Evolutionary conservation across 2,797 vertebrate genomes (phyloP).

Genomic region (Macropodus opercularis): DNA sequence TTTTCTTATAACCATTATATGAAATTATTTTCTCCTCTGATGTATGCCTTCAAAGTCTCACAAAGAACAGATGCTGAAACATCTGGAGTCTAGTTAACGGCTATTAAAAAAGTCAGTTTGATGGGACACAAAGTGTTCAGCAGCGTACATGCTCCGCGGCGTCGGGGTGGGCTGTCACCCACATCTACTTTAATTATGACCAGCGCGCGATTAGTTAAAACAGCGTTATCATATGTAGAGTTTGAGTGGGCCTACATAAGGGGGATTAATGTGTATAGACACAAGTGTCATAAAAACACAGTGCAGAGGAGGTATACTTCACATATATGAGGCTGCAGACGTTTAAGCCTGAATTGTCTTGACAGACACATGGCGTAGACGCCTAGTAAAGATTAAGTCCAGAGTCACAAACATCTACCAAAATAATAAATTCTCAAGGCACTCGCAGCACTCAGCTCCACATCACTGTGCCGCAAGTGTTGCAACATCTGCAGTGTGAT

Average conservation of each 20-base stretch:
- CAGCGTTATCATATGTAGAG: constrained; percentile 30
- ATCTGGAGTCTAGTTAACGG: constrained; percentile 80
- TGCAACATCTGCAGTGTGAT: constrained; percentile 64
- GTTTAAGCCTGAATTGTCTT: constrained; percentile 52
- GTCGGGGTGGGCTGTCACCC: constrained; percentile 69
- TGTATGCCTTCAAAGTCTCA: constrained; percentile 79
- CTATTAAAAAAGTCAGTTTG: constrained; percentile 79
- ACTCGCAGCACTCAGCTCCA: constrained; percentile 39
- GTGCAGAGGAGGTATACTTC: constrained; percentile 35
- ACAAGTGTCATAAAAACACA: constrained; percentile 34
- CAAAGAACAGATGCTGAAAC: constrained; percentile 80
- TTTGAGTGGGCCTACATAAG: constrained; percentile 7
- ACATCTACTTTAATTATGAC: constrained; percentile 63
- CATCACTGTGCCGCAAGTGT: constrained; percentile 59
- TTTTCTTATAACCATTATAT: constrained; percentile 76
- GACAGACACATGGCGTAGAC: constrained; percentile 58
- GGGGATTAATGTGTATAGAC: constrained; percentile 41
- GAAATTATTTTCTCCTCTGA: constrained; percentile 79
- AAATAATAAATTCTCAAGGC: constrained; percentile 66
- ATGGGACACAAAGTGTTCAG: constrained; percentile 74
- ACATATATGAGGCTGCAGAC: constrained; percentile 18
- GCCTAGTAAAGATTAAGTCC: constrained; percentile 60
- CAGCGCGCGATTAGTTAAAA: constrained; percentile 54
- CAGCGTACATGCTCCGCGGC: constrained; percentile 54
- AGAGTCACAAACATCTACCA: constrained; percentile 62